Evolutionary conservation across 2,113 vertebrate species (phyloP).

Genomic region (Heterocephalus glaber): DNA sequence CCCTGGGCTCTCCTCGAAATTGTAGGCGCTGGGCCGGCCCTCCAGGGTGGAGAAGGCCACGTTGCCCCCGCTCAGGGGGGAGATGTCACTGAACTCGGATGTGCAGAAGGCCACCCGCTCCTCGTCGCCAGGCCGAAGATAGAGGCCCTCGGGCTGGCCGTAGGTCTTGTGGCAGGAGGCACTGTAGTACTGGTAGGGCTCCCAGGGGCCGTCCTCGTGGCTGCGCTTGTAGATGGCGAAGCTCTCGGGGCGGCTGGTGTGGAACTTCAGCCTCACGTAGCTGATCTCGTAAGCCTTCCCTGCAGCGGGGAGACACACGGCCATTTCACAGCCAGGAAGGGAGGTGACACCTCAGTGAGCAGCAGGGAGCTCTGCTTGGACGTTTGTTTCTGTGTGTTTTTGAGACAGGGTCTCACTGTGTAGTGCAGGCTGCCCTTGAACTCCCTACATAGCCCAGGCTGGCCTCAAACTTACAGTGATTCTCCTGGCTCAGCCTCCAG

Average conservation of each 20-base stretch:
- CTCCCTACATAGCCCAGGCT: not conserved
- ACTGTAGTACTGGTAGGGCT: slow-evolving; percentile 96
- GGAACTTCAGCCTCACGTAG: slow-evolving; percentile 94
- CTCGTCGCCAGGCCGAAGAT: slow-evolving; percentile 88
- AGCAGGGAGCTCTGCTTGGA: not conserved
- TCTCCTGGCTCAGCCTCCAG: not conserved
- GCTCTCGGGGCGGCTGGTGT: slow-evolving; percentile 96
- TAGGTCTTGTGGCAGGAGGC: slow-evolving; percentile 93
- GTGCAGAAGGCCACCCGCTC: slow-evolving; percentile 93
- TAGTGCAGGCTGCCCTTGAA: not conserved
- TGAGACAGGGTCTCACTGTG: not conserved
- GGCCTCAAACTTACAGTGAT: not conserved
- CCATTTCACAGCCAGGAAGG: not conserved
- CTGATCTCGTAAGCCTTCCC: slow-evolving; percentile 98
- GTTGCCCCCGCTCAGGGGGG: slow-evolving; percentile 94
- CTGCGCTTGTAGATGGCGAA: slow-evolving; percentile 95
- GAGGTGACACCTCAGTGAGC: not conserved
- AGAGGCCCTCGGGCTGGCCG: slow-evolving; percentile 80
- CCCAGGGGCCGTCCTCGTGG: slow-evolving; percentile 85
- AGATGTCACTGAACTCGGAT: slow-evolving; percentile 97
- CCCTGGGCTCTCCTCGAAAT: slow-evolving; percentile 90
- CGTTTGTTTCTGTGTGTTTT: not conserved
- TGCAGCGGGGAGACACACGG: slow-evolving; percentile 69
- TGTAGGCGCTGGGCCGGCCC: slow-evolving; percentile 95
- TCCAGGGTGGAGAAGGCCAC: slow-evolving; percentile 98